These are phyloP conservation scores for Drosophila paramelanica DNA, from an alignment of 2,888 invertebrate genomes.

Conservation along the genomic window DNA sequence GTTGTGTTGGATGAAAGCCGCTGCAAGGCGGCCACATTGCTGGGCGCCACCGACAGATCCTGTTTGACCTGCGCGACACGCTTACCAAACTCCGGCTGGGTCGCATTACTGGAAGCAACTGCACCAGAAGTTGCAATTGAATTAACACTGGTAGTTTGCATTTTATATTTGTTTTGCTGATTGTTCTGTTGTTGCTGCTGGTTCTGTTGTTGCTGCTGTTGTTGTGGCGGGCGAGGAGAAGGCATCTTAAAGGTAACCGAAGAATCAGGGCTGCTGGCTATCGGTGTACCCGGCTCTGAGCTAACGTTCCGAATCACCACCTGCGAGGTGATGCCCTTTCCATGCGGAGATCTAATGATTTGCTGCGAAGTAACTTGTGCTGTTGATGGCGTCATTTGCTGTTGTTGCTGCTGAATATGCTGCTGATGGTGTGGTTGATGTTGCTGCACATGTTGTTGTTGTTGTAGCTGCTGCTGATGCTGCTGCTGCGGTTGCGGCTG, in stretches of 20 bases:
- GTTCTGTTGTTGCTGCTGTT: constrained; percentile 17
- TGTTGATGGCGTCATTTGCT: constrained; percentile 38
- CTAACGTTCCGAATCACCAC: constrained; percentile 60
- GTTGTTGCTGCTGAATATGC: constrained; percentile 47
- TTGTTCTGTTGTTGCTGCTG: constrained; percentile 21
- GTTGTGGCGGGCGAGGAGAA: constrained; percentile 40
- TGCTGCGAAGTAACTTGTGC: constrained; percentile 69
- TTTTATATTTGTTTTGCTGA: constrained; percentile 39
- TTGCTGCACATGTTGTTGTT: constrained; percentile 38
- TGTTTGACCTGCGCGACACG: constrained; percentile 39
- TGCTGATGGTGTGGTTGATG: constrained; percentile 48
- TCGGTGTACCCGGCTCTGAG: constrained; percentile 31
- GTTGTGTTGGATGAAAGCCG: constrained; percentile 77
- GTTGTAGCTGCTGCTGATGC: constrained; percentile 15
- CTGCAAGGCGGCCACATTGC: constrained; percentile 67
- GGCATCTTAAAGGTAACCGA: constrained; percentile 56
- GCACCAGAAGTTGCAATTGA: constrained; percentile 1
- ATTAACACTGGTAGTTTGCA: constrained; percentile 17
- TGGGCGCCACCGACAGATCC: constrained; percentile 14
- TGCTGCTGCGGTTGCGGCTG: constrained; percentile 42
- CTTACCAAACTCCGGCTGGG: constrained; percentile 23
- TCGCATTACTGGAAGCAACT: neutral
- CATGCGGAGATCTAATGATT: constrained; percentile 58
- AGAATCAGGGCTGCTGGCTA: constrained; percentile 28
- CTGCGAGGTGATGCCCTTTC: constrained; percentile 38